Conservation (phyloP, 1,140 invertebrate species). For the Diprion similis region DNA sequence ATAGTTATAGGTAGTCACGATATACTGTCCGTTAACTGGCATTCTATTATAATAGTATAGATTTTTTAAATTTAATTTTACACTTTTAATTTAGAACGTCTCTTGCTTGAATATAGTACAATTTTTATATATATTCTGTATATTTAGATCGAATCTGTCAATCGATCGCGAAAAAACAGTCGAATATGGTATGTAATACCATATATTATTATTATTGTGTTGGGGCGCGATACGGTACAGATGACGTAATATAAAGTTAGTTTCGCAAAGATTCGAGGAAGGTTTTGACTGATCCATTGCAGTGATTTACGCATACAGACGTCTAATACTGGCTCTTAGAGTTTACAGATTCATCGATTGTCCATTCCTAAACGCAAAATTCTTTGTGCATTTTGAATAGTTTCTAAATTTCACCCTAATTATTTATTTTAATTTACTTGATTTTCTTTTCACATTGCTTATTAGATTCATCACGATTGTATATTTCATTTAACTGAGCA, state of each 20-base stretch:
- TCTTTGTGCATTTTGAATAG: slow-evolving; percentile 54
- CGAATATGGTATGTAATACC: too few species aligned
- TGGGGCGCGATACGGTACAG: neutral
- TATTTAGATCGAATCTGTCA: slow-evolving; percentile 16
- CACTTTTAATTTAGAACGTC: slow-evolving; percentile 6
- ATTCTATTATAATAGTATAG: neutral
- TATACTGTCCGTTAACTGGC: slow-evolving; percentile 7
- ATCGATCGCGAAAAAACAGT: neutral
- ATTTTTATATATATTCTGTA: neutral
- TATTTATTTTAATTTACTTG: slow-evolving; percentile 17
- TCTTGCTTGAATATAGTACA: slow-evolving; percentile 2
- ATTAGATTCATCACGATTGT: slow-evolving; percentile 50
- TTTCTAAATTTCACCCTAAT: slow-evolving; percentile 19
- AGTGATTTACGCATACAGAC: slow-evolving; percentile 28
- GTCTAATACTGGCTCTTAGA: slow-evolving; percentile 57
- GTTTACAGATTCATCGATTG: slow-evolving; percentile 54
- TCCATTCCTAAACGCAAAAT: slow-evolving; percentile 62
- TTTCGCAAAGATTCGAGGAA: neutral
- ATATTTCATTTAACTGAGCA: slow-evolving; percentile 61
- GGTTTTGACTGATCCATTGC: neutral
- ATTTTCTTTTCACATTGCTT: slow-evolving; percentile 32
- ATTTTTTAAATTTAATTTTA: neutral
- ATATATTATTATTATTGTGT: too few species aligned
- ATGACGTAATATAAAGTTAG: neutral
- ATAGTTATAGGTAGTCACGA: neutral